phyloP scores from a whole-genome alignment of 1,140 invertebrate species.

The Tetramorium parvispinum region DNA sequence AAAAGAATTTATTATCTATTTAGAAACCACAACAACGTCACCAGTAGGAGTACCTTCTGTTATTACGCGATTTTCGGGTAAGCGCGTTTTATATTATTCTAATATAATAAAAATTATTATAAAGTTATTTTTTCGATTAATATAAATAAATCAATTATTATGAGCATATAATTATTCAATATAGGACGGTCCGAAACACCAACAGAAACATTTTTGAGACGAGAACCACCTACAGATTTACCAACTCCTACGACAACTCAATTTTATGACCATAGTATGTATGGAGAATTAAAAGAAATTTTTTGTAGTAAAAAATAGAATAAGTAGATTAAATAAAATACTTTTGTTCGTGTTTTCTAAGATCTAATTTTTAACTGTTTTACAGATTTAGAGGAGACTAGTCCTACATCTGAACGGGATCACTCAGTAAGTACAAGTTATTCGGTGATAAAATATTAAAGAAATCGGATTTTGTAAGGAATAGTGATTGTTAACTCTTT shows the following conservation, averaged over 20 bases:
- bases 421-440: constrained; percentile 33
- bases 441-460: neutral
- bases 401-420: constrained; percentile 19
- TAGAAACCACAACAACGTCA: constrained; percentile 54
- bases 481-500: neutral
- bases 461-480: neutral
- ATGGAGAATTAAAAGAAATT: neutral
- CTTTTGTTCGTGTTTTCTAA: neutral
- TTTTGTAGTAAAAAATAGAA: neutral
- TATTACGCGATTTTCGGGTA: constrained; percentile 28
- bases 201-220: constrained; percentile 1
- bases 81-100: constrained; percentile 24
- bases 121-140: neutral
- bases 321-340: neutral
- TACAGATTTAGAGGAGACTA: constrained; percentile 13
- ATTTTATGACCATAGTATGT: constrained; percentile 49
- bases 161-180: constrained; percentile 13
- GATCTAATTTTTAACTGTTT: constrained; percentile 5
- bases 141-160: neutral
- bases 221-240: constrained; percentile 53
- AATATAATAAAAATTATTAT: neutral
- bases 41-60: neutral
- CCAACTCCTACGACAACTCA: constrained; percentile 48
- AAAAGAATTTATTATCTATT: neutral
- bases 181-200: constrained; percentile 34